phyloP scores from a whole-genome alignment of 2,888 invertebrate genomes.

The Brachyopa scutellaris region DNA sequence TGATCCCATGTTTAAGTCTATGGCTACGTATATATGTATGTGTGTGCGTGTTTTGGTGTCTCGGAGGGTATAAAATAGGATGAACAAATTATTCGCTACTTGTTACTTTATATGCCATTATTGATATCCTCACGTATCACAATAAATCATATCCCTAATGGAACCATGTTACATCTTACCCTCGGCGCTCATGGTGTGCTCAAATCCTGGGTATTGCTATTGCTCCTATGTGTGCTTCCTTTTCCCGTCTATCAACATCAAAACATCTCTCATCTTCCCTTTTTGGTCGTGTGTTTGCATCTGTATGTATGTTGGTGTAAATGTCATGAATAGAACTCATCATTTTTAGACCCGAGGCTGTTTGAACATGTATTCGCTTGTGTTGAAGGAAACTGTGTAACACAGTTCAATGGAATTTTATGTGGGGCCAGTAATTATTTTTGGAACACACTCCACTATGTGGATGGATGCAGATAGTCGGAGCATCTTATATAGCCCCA shows the following conservation, averaged over 20 bases:
- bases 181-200: background rate
- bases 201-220: constrained; percentile 6
- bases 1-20: no score
- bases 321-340: constrained; percentile 59
- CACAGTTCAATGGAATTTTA: constrained; percentile 60
- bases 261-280: background rate
- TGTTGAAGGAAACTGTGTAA: constrained; percentile 23
- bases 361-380: constrained; percentile 58
- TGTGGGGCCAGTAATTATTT: constrained; percentile 60
- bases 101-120: constrained; percentile 44
- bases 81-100: constrained; percentile 52
- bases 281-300: background rate
- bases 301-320: constrained; percentile 2
- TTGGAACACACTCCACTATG: constrained; percentile 20
- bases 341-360: constrained; percentile 49
- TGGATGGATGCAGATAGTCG: background rate
- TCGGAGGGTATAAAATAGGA: background rate
- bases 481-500: background rate
- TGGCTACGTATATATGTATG: no score
- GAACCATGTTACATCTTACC: constrained; percentile 24
- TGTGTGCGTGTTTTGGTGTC: no score
- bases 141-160: constrained; percentile 63
- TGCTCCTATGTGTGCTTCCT: constrained; percentile 15
- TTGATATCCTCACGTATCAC: constrained; percentile 52
- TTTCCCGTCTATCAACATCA: background rate